These are phyloP conservation scores for Gorsachius magnificus DNA, from an alignment of 2,797 vertebrate genomes.

Conservation along the genomic window DNA sequence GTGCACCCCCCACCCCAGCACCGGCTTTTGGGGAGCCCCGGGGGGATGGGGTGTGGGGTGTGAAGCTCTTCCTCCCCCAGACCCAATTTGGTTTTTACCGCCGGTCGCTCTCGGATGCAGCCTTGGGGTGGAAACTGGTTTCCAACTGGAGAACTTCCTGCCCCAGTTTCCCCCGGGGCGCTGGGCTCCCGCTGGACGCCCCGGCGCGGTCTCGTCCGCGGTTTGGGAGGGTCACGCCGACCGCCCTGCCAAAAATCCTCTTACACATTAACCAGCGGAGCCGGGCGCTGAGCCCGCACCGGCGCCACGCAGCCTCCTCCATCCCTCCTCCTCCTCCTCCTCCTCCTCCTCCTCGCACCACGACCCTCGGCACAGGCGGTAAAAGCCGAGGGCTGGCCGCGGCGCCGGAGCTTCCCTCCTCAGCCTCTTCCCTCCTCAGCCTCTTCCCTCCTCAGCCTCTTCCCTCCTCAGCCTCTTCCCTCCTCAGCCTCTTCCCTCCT, in stretches of 20 bases:
- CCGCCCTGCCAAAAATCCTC: neutral
- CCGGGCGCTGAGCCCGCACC: neutral
- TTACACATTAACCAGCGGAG: neutral
- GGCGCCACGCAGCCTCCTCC: neutral
- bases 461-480: no score
- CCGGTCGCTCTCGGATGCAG: fast-evolving
- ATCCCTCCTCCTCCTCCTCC: neutral
- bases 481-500: no score
- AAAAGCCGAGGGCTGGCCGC: neutral
- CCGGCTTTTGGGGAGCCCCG: fast-evolving
- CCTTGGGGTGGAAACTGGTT: neutral
- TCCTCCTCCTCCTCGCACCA: no score
- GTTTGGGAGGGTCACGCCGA: neutral
- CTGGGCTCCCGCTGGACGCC: neutral
- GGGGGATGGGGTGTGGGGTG: no score
- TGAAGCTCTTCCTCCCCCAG: neutral
- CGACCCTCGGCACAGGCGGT: neutral
- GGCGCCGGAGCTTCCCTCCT: fast-evolving
- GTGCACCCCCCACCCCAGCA: neutral
- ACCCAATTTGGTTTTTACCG: neutral
- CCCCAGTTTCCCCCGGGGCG: neutral
- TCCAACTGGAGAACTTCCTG: neutral
- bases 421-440: no score
- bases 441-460: no score
- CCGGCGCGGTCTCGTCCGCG: fast-evolving